These are phyloP conservation scores for Chionoecetes opilio DNA, from an alignment of 1,140 invertebrate species.

Conservation along the genomic window DNA sequence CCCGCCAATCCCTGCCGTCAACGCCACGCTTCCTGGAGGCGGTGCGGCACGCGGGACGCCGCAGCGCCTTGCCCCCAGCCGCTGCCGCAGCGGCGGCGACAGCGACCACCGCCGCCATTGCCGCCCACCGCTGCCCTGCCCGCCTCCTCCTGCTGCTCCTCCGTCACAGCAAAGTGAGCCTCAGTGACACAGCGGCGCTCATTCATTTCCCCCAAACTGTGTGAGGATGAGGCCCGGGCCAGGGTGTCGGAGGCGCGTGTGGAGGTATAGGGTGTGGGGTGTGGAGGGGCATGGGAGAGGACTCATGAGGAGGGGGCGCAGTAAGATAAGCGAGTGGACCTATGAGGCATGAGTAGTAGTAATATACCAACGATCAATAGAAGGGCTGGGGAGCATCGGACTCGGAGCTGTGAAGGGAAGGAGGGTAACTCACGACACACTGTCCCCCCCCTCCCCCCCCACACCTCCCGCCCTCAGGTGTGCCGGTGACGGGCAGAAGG, in stretches of 20 bases:
- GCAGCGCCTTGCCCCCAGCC: too few relatives aligned
- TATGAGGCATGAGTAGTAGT: too few relatives aligned
- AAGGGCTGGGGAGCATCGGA: too few relatives aligned
- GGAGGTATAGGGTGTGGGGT: not conserved
- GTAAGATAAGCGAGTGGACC: too few relatives aligned
- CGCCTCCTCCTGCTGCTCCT: not conserved
- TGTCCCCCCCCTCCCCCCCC: too few relatives aligned
- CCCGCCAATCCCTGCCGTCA: conserved; percentile 62
- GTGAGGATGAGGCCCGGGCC: not conserved
- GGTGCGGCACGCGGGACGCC: not conserved
- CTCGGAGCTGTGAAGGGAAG: too few relatives aligned
- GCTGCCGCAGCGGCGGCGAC: not conserved
- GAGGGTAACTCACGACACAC: too few relatives aligned
- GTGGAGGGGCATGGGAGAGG: not conserved
- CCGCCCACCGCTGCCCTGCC: not conserved
- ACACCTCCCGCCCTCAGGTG: too few relatives aligned
- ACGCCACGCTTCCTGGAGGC: conserved; percentile 27
- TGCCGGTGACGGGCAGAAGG: not conserved
- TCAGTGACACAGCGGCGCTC: not conserved
- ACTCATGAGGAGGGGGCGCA: not conserved
- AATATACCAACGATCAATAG: too few relatives aligned
- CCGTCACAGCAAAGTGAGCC: not conserved
- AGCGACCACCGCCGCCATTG: not conserved
- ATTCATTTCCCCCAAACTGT: not conserved
- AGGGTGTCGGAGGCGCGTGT: not conserved